Evolutionary conservation across 2,888 invertebrate species (phyloP).

Genomic region (Ochlodes sylvanus): DNA sequence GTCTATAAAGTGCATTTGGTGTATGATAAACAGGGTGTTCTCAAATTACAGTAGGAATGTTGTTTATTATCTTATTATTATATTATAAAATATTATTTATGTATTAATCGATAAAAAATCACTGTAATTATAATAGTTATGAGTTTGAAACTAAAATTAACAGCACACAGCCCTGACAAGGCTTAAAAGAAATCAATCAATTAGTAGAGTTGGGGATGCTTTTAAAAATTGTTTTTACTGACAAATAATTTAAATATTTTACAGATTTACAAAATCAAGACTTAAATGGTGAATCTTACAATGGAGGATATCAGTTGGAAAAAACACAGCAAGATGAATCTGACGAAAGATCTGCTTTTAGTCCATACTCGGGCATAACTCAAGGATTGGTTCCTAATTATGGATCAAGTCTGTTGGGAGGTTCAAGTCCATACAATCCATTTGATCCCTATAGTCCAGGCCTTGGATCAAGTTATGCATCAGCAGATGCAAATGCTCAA

Average conservation of each 20-base stretch:
- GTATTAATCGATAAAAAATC: no score
- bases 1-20: no score
- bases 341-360: conserved; percentile 27
- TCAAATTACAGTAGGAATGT: no score
- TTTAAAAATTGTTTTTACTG: no score
- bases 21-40: no score
- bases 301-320: background rate
- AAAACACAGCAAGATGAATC: conserved; percentile 25
- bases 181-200: no score
- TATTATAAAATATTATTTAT: no score
- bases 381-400: conserved; percentile 3
- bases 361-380: background rate
- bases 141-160: no score
- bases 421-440: background rate
- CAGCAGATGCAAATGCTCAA: conserved; percentile 34
- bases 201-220: no score
- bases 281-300: background rate
- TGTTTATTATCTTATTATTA: no score
- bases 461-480: conserved; percentile 18
- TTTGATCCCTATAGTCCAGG: background rate
- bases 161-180: no score
- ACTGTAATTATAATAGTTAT: no score
- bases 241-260: background rate
- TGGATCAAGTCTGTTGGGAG: background rate
- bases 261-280: conserved; percentile 16